Evolutionary conservation across 2,888 invertebrate genomes (phyloP).

Genomic region (Dryobota labecula): DNA sequence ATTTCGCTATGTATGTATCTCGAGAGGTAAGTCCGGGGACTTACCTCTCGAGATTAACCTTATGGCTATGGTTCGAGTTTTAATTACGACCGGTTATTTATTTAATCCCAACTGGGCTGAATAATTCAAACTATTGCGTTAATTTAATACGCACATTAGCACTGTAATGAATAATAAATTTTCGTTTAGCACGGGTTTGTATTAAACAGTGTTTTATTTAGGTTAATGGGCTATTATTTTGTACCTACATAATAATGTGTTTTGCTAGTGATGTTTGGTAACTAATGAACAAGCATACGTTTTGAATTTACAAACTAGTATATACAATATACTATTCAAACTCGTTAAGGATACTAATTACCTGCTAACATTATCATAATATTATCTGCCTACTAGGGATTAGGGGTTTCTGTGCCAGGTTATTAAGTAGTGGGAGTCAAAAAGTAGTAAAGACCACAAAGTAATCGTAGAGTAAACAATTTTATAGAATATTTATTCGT

Average conservation of each 20-base stretch:
- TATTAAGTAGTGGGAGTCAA: not conserved
- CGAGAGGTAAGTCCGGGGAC: too few species aligned
- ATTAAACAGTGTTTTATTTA: constrained; percentile 1
- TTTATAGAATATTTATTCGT: not conserved
- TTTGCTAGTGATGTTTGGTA: not conserved
- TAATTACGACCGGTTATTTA: not conserved
- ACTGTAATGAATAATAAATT: constrained; percentile 26
- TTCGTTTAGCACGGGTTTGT: constrained; percentile 7
- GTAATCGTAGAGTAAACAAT: too few species aligned
- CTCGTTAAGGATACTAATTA: not conserved
- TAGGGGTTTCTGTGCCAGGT: not conserved
- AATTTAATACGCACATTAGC: constrained; percentile 1
- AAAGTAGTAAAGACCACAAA: not conserved
- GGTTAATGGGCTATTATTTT: not conserved
- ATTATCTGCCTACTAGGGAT: not conserved
- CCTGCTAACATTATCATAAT: not conserved
- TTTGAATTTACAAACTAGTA: not conserved
- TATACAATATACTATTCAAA: not conserved
- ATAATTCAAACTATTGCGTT: constrained; percentile 35
- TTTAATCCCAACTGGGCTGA: not conserved
- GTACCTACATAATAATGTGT: not conserved
- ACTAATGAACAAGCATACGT: not conserved
- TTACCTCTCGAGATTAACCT: too few species aligned
- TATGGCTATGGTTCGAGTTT: too few species aligned
- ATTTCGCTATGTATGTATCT: too few species aligned